Evolutionary conservation across 2,888 invertebrate genomes (phyloP), one percentile per base, ranked within the genome.

Genomic region (Lapara coniferarum): DNA sequence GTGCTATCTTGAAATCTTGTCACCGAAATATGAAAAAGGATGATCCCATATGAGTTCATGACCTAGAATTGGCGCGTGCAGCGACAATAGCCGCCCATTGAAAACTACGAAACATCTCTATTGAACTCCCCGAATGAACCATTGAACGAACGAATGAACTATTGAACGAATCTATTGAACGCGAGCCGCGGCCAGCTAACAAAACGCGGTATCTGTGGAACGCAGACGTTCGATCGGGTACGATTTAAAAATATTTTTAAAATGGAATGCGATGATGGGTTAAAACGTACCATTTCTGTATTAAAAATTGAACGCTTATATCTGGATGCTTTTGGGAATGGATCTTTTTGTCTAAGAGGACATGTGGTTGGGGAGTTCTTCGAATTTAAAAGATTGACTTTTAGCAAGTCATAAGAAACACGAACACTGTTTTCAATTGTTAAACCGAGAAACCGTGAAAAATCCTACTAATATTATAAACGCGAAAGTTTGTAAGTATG

Each of bases 171-270:
- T 66, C 69, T 67, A 69, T 71, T 69, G 63, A 69, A 69, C 67
- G 69, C 56, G 53, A 66, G 67, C 55, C 51, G 71, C 73, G 70
- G 73, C 44, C n/a, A 25, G 68, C 53, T 57, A 73, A 73, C 74
- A 78, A 76, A 76, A 75, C 73, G 72, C 73, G 68, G 71, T 85
- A 83, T 85, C 84, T 81, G 71, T 73, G 75, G 75, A 78, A 76
- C 75, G 78, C 83, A 83, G 78, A 72, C 73, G 71, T 69, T 53
- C 63, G 52, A 66, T 66, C n/a, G 56, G 57, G 19, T 49, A 51
- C 49, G 57, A 57, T 57, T 67, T 57, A 57, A 55, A 69, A 69
- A 58, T 74, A 67, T 72, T 77, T 69, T 66, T 16, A 72, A 73
- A 70, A 72, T 72, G 71, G 69, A 73, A 71, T 51, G 12, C 52